phyloP scores from a whole-genome alignment of 2,888 invertebrate species.

The Malthinus flaveolus region DNA sequence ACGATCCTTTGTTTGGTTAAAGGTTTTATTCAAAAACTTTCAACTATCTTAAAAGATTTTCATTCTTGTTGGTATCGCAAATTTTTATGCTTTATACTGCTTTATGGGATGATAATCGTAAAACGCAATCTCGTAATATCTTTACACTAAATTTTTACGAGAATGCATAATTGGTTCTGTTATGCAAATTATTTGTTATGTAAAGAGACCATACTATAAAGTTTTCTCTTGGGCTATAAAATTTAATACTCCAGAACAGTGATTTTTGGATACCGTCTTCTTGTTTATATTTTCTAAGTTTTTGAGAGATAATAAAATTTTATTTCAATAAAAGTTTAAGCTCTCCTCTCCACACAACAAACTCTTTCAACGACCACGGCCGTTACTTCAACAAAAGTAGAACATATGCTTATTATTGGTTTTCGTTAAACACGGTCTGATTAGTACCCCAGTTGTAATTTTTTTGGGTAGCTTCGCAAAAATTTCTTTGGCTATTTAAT shows the following conservation, averaged over 20 bases:
- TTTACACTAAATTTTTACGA: conserved; percentile 14
- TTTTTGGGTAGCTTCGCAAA: too few species aligned
- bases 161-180: conserved; percentile 11
- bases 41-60: conserved; percentile 5
- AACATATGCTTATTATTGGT: too few species aligned
- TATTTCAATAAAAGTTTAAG: conserved; percentile 1
- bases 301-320: conserved; percentile 5
- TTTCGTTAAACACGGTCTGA: too few species aligned
- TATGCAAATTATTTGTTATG: conserved; percentile 13
- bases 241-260: conserved; percentile 9
- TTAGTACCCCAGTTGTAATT: too few species aligned
- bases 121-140: conserved; percentile 8
- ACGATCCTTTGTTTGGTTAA: conserved; percentile 15
- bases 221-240: conserved; percentile 4
- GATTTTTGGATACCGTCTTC: conserved; percentile 1
- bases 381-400: too few species aligned
- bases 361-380: too few species aligned
- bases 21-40: conserved; percentile 5
- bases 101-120: conserved; percentile 12
- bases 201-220: conserved; percentile 8
- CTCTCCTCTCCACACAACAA: too few species aligned
- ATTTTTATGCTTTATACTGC: background rate
- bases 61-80: conserved; percentile 6
- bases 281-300: conserved; percentile 3
- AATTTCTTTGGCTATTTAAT: too few species aligned